Conservation (phyloP, 1,140 invertebrate species). For the Ericerus pela region DNA sequence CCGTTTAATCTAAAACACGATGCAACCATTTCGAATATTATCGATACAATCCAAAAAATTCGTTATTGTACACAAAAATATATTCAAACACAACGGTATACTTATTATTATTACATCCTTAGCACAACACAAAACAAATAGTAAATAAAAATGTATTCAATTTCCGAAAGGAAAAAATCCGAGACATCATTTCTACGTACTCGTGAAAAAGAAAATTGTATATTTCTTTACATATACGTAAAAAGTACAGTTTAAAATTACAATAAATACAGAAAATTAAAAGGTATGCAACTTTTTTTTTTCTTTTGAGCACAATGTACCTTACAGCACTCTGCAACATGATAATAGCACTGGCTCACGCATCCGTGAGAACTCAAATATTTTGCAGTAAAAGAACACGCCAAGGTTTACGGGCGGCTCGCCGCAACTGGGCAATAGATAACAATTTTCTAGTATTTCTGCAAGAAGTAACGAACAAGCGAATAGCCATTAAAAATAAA, state of each 20-base stretch:
- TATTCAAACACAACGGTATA: conserved; percentile 11
- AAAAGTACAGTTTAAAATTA: neutral
- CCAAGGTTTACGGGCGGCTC: conserved; percentile 84
- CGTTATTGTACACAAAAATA: conserved; percentile 8
- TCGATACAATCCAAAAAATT: no score
- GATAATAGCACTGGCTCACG: no score
- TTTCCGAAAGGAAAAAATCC: no score
- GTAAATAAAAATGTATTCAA: conserved; percentile 4
- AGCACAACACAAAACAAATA: conserved; percentile 4
- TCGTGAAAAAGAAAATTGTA: no score
- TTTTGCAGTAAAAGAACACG: conserved; percentile 30
- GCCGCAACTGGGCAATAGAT: conserved; percentile 60
- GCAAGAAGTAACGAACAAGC: conserved; percentile 25
- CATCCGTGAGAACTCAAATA: neutral
- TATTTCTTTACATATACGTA: neutral
- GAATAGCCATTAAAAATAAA: conserved; percentile 15
- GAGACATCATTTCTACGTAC: no score
- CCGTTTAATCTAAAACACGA: no score
- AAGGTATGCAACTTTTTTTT: neutral
- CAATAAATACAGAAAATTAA: neutral
- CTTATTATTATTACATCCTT: conserved; percentile 7
- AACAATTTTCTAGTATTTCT: conserved; percentile 72
- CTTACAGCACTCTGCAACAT: no score
- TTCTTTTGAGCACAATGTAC: neutral
- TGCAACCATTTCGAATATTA: no score